Base-by-base conservation (phyloP, 92 coral and sea anemone genomes). In the Metridium senile region DNA sequence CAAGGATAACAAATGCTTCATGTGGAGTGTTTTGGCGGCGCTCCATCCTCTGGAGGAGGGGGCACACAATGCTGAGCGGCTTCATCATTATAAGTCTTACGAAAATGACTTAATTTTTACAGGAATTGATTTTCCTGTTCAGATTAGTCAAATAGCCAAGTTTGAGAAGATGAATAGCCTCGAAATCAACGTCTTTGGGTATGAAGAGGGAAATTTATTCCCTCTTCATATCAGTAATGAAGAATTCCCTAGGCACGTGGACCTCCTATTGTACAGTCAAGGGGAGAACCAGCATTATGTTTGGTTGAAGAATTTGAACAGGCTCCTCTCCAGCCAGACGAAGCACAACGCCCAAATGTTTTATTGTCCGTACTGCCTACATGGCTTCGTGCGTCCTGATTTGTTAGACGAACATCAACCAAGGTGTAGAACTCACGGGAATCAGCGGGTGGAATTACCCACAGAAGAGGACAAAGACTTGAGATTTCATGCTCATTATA, bases 171-270 rank as follows among this genome's bases (percentile, higher is more conserved):
- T 71, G 29, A 86, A 86, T 67, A 70, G 63, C 32, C 75, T 86
- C 26, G 71, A 83, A 2, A 83, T 86, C 58, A 86, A 76, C 45
- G 83, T 81, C 27, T 81, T 86, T 80, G 85, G 82, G 13, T 85
- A 65, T 25, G 88, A 77, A 62, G 68, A 58, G 10, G 79, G 74
- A 58, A 30, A 9, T 23, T 35, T 51, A 23, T 76, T 76, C 20
- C 74, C 74, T 34, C 47, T 77, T 0, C 27, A 80, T 33, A 31
- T 79, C 29, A 56, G 46, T 29, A 49, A 63, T n/a, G 49, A 56
- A 62, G 70, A 22, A 49, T 47, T 26, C 33, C 32, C 23, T 0
- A 13, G 22, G 16, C 75, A 81, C 64, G 47, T 81, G 23, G 57
- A 82, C 51, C 68, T 67, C 33, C 32, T 82, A 33, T 70, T 82